Evolutionary conservation across 2,797 vertebrate genomes (phyloP).

Genomic region (Tokudaia muenninki): DNA sequence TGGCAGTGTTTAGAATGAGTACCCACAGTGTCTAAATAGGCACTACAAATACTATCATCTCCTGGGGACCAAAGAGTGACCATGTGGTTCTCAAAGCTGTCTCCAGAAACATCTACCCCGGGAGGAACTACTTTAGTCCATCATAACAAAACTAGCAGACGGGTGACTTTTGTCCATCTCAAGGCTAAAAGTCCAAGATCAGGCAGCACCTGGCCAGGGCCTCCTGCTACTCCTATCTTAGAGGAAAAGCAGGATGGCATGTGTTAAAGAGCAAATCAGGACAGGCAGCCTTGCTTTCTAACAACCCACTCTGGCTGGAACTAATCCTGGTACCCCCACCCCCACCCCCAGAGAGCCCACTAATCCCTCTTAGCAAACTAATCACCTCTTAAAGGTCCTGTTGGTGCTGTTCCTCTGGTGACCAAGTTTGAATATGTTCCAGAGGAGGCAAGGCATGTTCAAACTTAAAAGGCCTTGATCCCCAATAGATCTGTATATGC

Average conservation of each 20-base stretch:
- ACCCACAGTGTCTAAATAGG: neutral
- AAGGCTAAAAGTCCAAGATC: neutral
- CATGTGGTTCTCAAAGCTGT: neutral
- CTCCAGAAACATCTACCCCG: neutral
- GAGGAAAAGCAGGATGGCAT: neutral
- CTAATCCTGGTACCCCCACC: neutral
- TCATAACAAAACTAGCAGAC: neutral
- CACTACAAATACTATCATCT: fast-evolving
- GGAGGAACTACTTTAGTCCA: neutral
- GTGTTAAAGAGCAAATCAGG: neutral
- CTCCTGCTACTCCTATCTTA: neutral
- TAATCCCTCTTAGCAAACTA: neutral
- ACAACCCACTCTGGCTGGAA: neutral
- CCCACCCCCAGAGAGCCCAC: neutral
- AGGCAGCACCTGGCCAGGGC: neutral
- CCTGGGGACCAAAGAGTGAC: neutral
- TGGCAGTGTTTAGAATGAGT: neutral
- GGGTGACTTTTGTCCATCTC: neutral
- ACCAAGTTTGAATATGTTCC: neutral
- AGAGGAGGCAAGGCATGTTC: neutral
- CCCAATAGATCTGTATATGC: neutral
- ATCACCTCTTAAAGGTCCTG: neutral
- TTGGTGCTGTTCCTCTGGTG: neutral
- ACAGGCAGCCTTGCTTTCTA: neutral
- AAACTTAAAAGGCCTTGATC: neutral